phyloP scores from a whole-genome alignment of 23 tunicate genomes.

The Clavelina lepadiformis region DNA sequence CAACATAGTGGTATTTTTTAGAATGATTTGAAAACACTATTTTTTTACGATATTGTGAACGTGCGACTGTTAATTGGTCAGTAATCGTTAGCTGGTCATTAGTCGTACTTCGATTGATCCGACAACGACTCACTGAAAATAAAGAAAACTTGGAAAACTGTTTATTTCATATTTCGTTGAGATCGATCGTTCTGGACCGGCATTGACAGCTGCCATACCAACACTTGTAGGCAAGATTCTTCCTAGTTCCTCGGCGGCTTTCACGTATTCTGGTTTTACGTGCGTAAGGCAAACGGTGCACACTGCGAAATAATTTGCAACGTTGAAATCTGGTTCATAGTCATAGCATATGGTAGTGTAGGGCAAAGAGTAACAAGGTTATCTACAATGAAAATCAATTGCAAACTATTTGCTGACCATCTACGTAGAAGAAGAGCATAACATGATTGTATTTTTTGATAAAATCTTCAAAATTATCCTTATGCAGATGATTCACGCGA shows the following conservation, averaged over 20 bases:
- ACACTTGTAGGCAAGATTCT: conserved; percentile 7
- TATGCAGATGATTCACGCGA: conserved; percentile 54
- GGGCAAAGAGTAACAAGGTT: too few species aligned
- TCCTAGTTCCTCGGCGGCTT: conserved; percentile 51
- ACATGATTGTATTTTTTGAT: conserved; percentile 37
- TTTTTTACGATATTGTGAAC: too few species aligned
- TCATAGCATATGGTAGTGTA: too few species aligned
- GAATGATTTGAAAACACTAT: too few species aligned
- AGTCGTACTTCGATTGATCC: neutral
- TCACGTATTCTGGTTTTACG: conserved; percentile 63
- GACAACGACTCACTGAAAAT: conserved; percentile 55
- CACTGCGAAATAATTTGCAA: conserved; percentile 17
- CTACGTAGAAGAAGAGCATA: conserved; percentile 78
- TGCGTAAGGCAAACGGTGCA: conserved; percentile 58
- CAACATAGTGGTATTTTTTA: too few species aligned
- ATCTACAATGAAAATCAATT: too few species aligned
- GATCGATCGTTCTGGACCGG: conserved; percentile 44
- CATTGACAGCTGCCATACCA: conserved; percentile 54
- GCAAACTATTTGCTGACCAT: too few species aligned
- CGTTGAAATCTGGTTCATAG: neutral
- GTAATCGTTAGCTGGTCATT: too few species aligned
- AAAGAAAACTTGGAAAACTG: conserved; percentile 67
- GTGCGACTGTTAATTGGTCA: too few species aligned
- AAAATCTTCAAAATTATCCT: conserved; percentile 50
- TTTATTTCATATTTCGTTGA: conserved; percentile 40